Conservation (phyloP, 2,888 invertebrate species). For the Heliconius erato region DNA sequence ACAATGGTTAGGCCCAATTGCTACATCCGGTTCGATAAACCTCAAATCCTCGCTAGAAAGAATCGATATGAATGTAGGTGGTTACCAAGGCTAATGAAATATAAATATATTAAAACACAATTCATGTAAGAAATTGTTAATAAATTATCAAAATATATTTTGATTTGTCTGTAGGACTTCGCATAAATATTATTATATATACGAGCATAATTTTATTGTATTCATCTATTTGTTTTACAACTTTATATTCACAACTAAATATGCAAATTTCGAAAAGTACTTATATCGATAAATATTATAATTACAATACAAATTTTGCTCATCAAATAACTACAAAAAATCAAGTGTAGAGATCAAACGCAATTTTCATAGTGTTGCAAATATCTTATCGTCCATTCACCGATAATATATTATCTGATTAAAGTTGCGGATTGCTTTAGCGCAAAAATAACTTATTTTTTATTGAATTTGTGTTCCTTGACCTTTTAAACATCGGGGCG, state of each 20-base stretch:
- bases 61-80: neutral
- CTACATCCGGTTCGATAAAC: neutral
- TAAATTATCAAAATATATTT: neutral
- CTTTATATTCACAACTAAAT: neutral
- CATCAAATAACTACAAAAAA: neutral
- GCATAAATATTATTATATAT: neutral
- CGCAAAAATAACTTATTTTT: conserved; percentile 50
- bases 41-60: neutral
- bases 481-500: conserved; percentile 64
- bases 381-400: conserved; percentile 70
- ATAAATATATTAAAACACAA: neutral
- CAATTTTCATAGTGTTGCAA: conserved; percentile 24
- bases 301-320: neutral
- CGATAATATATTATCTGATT: conserved; percentile 60
- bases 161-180: neutral
- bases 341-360: neutral
- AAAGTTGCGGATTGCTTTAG: conserved; percentile 55
- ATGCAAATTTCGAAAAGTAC: neutral
- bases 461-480: conserved; percentile 69
- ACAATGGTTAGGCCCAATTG: neutral
- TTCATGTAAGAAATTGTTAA: neutral
- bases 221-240: neutral
- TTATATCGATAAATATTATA: neutral
- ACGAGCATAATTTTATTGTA: neutral
- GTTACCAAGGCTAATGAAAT: neutral